phyloP scores from a whole-genome alignment of 2,113 vertebrate genomes.

The Clupea harengus region DNA sequence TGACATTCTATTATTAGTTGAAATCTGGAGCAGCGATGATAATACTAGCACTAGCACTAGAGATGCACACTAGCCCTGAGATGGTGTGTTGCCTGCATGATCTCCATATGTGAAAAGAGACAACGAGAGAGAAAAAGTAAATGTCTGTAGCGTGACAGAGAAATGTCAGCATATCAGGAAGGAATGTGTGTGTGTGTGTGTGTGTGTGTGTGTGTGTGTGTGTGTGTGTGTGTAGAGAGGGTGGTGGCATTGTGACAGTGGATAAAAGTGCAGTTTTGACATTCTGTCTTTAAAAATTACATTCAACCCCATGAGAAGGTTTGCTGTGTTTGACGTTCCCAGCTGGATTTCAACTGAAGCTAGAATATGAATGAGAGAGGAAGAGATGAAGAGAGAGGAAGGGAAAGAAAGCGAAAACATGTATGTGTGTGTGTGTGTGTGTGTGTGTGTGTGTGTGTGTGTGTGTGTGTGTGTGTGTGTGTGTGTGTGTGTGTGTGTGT shows the following conservation, averaged over 20 bases:
- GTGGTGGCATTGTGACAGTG: no score
- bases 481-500: constrained; percentile 21
- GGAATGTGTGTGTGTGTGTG: not conserved
- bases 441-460: constrained; percentile 6
- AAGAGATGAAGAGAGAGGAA: not conserved
- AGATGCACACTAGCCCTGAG: no score
- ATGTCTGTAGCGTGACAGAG: not conserved
- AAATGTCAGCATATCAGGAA: no score
- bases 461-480: constrained; percentile 19
- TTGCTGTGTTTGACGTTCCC: not conserved
- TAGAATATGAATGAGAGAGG: not conserved
- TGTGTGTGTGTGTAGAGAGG: no score
- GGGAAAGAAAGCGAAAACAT: not conserved
- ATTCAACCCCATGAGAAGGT: not conserved
- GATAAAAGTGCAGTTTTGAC: not conserved
- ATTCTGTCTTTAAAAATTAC: not conserved
- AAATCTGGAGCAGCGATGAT: no score
- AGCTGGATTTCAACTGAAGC: not conserved
- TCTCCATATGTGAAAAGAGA: not conserved
- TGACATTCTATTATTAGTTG: not conserved
- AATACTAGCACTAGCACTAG: no score
- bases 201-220: no score
- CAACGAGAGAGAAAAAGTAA: not conserved
- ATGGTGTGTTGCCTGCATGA: not conserved
- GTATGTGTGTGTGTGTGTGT: constrained; percentile 5